Conservation (phyloP, 2,888 invertebrate species). For the Belgica antarctica region DNA sequence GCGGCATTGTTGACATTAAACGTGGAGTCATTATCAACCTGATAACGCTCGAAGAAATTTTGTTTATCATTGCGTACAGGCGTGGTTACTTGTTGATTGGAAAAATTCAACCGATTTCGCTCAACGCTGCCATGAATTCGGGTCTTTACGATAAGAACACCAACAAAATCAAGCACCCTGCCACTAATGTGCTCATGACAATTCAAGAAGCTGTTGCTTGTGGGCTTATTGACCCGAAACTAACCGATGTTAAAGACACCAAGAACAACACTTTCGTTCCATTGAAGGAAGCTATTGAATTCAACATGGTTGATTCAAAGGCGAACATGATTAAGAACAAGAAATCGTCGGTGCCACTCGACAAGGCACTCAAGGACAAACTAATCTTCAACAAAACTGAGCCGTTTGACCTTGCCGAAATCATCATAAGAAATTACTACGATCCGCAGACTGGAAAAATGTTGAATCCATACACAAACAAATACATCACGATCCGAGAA, state of each 20-base stretch:
- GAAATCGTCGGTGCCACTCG: slow-evolving; percentile 52
- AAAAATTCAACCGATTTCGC: slow-evolving; percentile 70
- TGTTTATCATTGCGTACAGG: slow-evolving; percentile 62
- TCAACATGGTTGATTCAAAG: slow-evolving; percentile 57
- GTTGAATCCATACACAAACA: slow-evolving; percentile 61
- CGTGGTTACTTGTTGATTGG: slow-evolving; percentile 77
- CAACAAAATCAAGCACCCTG: slow-evolving; percentile 80
- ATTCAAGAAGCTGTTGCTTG: slow-evolving; percentile 81
- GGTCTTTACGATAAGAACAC: slow-evolving; percentile 75
- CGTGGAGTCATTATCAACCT: slow-evolving; percentile 78
- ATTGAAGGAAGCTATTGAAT: slow-evolving; percentile 71
- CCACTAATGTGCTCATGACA: slow-evolving; percentile 74
- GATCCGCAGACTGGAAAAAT: slow-evolving; percentile 60
- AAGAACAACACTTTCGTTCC: slow-evolving; percentile 65
- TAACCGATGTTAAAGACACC: slow-evolving; percentile 66
- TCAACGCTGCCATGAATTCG: slow-evolving; percentile 80
- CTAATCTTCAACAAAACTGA: slow-evolving; percentile 58
- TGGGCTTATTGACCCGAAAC: slow-evolving; percentile 78
- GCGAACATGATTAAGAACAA: slow-evolving; percentile 52
- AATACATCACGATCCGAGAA: slow-evolving; percentile 61
- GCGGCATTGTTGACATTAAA: slow-evolving; percentile 80
- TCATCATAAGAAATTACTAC: slow-evolving; percentile 60
- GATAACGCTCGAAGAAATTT: slow-evolving; percentile 45
- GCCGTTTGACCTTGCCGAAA: slow-evolving; percentile 58
- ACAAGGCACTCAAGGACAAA: slow-evolving; percentile 57